Percentiles rank a stretch among this genome's conserved stretches.
Conservation (phyloP, 2,888 invertebrate species). For the Chalcis sispes region DNA sequence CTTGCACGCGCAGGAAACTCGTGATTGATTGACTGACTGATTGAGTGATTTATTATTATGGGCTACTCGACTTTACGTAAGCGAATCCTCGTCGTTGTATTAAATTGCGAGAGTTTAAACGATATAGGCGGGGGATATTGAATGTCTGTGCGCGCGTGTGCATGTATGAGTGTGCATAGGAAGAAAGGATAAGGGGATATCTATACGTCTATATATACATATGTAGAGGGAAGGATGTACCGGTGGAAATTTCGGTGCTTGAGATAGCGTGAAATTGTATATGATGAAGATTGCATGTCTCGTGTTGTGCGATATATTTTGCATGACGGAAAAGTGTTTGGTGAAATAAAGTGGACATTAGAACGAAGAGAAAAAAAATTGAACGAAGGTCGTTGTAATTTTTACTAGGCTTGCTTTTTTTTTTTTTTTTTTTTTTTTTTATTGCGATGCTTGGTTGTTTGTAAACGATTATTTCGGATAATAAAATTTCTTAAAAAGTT, state of each 20-base stretch:
- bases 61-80: neutral
- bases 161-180: neutral
- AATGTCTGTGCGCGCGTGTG: neutral
- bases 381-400: too few relatives aligned
- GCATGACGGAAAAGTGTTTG: neutral
- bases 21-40: slow-evolving; percentile 38
- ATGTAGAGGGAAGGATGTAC: neutral
- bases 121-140: too few relatives aligned
- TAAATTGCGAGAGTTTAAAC: slow-evolving; percentile 19
- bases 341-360: too few relatives aligned
- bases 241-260: slow-evolving; percentile 33
- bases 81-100: slow-evolving; percentile 5
- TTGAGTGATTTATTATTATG: slow-evolving; percentile 43
- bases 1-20: neutral
- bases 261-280: slow-evolving; percentile 46
- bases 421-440: too few relatives aligned
- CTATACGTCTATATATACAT: neutral
- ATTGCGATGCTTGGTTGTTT: too few relatives aligned
- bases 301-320: neutral
- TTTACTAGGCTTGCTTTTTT: too few relatives aligned
- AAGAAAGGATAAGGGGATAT: too few relatives aligned
- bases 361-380: too few relatives aligned
- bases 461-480: too few relatives aligned
- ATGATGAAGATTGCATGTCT: neutral
- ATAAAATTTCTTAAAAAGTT: too few relatives aligned